These are phyloP conservation scores for Mixornis gularis DNA, from an alignment of 2,113 vertebrate species.

Conservation along the genomic window DNA sequence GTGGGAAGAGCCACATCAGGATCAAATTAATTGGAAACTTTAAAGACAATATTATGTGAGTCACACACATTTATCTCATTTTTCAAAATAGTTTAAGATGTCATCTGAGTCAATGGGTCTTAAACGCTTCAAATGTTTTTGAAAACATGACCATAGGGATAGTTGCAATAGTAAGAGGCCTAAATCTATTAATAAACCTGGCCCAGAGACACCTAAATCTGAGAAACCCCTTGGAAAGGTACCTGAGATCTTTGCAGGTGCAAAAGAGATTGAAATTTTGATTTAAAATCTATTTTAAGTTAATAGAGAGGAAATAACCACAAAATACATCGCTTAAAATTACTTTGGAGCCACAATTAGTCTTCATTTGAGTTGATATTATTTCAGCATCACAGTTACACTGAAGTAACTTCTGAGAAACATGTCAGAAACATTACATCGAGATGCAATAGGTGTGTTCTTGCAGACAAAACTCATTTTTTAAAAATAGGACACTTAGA, in stretches of 20 bases:
- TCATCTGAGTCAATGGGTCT: not conserved
- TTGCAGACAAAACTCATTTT: not conserved
- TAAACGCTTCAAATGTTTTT: not conserved
- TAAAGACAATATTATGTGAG: not conserved
- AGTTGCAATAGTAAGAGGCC: not conserved
- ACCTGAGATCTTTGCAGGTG: not conserved
- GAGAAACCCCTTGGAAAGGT: not conserved
- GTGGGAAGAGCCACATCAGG: not conserved
- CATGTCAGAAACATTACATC: not conserved
- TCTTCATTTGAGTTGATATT: not conserved
- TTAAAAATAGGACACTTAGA: not conserved
- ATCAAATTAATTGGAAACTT: not conserved
- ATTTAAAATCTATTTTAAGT: not conserved
- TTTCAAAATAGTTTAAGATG: not conserved
- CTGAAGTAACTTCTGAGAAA: not conserved
- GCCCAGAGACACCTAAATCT: not conserved
- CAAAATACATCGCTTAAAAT: not conserved
- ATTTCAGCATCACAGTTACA: not conserved
- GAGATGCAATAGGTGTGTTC: not conserved
- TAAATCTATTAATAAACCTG: not conserved
- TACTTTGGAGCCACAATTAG: not conserved
- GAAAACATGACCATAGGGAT: not conserved
- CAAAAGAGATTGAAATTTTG: not conserved
- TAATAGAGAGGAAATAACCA: not conserved
- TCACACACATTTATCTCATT: not conserved